Conservation (phyloP, 1,140 invertebrate species). For the Lepidurus arcticus region DNA sequence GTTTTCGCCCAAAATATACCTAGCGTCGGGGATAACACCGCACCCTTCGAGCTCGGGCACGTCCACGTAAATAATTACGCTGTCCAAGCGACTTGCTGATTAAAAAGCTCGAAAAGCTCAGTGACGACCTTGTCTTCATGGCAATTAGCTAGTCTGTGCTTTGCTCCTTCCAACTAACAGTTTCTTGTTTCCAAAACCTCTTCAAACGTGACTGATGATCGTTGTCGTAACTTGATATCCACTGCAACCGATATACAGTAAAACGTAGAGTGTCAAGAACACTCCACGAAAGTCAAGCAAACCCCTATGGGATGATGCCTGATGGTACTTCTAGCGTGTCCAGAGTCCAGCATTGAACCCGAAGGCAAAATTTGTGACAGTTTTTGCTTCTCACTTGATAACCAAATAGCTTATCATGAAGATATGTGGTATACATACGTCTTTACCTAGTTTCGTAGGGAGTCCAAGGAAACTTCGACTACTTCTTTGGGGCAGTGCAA, state of each 20-base stretch:
- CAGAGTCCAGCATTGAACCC: no score
- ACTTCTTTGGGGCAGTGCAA: neutral
- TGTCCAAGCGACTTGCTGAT: neutral
- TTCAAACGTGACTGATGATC: neutral
- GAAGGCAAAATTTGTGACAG: no score
- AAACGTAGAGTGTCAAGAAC: neutral
- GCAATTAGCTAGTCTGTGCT: slow-evolving; percentile 14
- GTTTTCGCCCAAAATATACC: neutral
- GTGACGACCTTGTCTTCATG: neutral
- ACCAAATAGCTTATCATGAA: neutral
- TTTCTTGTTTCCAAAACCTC: slow-evolving; percentile 6
- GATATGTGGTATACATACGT: neutral
- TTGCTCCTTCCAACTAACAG: neutral
- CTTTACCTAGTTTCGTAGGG: neutral
- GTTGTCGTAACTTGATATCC: neutral
- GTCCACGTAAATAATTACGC: neutral
- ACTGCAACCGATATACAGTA: neutral
- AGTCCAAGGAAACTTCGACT: neutral
- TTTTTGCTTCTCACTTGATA: no score
- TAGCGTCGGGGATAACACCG: neutral
- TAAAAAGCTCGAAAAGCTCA: neutral
- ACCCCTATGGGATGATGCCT: neutral
- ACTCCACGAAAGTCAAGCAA: neutral
- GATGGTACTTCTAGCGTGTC: neutral
- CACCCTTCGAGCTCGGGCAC: slow-evolving; percentile 1